Conservation (phyloP, 35 echinoderm and acorn worm genomes). For the Ophiothrix spiculata region DNA sequence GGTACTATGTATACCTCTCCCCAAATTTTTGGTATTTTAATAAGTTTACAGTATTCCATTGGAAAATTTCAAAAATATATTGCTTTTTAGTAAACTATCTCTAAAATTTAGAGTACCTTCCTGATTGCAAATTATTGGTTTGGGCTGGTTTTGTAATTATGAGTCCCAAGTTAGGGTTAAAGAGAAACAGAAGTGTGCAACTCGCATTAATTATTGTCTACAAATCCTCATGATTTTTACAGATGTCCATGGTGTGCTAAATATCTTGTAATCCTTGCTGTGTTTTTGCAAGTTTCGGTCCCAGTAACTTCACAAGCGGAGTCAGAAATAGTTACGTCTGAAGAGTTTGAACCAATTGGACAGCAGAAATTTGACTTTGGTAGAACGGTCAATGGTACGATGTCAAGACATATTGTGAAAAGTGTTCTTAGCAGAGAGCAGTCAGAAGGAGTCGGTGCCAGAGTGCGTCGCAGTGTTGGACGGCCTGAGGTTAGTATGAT, state of each 20-base stretch:
- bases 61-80: too few species aligned
- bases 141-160: too few species aligned
- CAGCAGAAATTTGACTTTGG: background rate
- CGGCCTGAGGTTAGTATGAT: slow-evolving; percentile 60
- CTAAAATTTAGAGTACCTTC: too few species aligned
- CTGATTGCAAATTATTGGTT: too few species aligned
- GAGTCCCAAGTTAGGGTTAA: too few species aligned
- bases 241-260: background rate
- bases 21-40: too few species aligned
- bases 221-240: too few species aligned
- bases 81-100: too few species aligned
- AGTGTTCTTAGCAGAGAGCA: slow-evolving; percentile 73
- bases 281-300: background rate
- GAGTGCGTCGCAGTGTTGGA: slow-evolving; percentile 82
- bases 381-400: slow-evolving; percentile 20
- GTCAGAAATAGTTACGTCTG: background rate
- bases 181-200: too few species aligned
- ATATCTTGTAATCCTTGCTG: background rate
- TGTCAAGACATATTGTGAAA: slow-evolving; percentile 49
- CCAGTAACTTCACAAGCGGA: background rate
- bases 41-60: too few species aligned
- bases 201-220: too few species aligned
- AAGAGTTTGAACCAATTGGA: background rate
- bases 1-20: too few species aligned
- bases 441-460: slow-evolving; percentile 81